Evolutionary conservation across 2,113 vertebrate species (phyloP), one percentile per base, ranked within the genome.

Genomic region (Jacana jacana): DNA sequence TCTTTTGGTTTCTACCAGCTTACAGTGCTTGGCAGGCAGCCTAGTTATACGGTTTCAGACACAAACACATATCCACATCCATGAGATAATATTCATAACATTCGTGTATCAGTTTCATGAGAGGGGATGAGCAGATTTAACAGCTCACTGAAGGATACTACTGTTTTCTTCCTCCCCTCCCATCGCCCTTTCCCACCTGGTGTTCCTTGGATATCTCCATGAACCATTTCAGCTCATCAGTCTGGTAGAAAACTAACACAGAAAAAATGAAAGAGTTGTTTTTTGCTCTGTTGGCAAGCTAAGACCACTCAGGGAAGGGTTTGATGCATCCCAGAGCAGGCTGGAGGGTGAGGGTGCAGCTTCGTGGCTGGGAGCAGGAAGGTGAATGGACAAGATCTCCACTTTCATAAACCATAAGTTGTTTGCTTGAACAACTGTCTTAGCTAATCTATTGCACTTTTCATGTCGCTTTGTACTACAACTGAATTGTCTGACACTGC

Each of bases 21-120:
- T 68, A 71, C 33, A 65, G 81, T 61, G n/a, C 83, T 91, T 92
- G 68, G 55, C 83, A 95, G 81, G 35, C 42, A 64, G 93, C 72
- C 60, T 84, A 17, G 35, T 69, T 91, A 15, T 42, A 52, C 28
- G 52, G 60, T 65, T 91, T 81, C 61, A 88, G 87, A 86, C 18
- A 81, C 51, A 84, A 89, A 84, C 55, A 81, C 35, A 9, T 44
- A 39, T 33, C 22, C 42, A 31, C 78, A 66, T 66, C 64, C 42
- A 23, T 81, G 39, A 87, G 61, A 75, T 78, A 87, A 94, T 78
- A 86, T 70, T 93, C 9, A 60, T 71, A 81, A 91, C 65, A 71
- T 76, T 91, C 13, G 24, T 17, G 12, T 81, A 55, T 87, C 72
- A n/a, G 48, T 92, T 91, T 78, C 69, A 24, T 28, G 39, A 91